These are phyloP conservation scores for Eulimnadia texana DNA, from an alignment of 1,140 invertebrate genomes.

Conservation along the genomic window DNA sequence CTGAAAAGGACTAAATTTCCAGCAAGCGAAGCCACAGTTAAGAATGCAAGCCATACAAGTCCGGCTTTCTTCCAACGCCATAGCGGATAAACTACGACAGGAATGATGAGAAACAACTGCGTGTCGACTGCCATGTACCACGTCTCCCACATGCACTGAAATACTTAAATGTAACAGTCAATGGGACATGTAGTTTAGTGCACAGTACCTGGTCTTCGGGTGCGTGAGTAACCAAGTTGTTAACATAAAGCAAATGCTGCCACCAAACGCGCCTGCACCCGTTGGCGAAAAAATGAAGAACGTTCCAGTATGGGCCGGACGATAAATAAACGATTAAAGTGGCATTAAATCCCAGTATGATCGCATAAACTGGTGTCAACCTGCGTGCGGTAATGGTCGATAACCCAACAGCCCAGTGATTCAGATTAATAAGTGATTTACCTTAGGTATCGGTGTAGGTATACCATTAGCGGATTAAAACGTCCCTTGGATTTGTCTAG, in stretches of 20 bases:
- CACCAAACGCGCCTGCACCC: conserved; percentile 39
- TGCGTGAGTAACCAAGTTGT: conserved; percentile 14
- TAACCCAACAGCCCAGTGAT: no score
- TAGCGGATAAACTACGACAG: conserved; percentile 12
- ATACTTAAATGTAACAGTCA: not conserved
- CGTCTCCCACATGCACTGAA: conserved; percentile 14
- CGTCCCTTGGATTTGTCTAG: conserved; percentile 16
- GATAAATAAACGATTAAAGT: conserved; percentile 50
- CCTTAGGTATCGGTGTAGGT: conserved; percentile 18
- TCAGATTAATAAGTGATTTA: no score
- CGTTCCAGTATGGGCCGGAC: conserved; percentile 50
- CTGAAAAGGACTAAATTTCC: not conserved
- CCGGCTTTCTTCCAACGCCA: conserved; percentile 10
- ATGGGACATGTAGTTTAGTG: no score
- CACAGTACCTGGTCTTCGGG: not conserved
- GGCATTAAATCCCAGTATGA: conserved; percentile 58
- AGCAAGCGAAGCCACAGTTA: conserved; percentile 4
- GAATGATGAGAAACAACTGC: conserved; percentile 11
- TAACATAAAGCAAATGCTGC: conserved; percentile 31
- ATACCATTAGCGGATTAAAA: conserved; percentile 17
- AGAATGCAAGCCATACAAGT: not conserved
- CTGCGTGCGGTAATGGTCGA: conserved; percentile 28
- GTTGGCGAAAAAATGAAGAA: conserved; percentile 41
- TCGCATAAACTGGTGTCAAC: conserved; percentile 68
- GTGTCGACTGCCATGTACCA: conserved; percentile 16